Base-by-base conservation (phyloP, 2,888 invertebrate species). In the Drosophila borborema region DNA sequence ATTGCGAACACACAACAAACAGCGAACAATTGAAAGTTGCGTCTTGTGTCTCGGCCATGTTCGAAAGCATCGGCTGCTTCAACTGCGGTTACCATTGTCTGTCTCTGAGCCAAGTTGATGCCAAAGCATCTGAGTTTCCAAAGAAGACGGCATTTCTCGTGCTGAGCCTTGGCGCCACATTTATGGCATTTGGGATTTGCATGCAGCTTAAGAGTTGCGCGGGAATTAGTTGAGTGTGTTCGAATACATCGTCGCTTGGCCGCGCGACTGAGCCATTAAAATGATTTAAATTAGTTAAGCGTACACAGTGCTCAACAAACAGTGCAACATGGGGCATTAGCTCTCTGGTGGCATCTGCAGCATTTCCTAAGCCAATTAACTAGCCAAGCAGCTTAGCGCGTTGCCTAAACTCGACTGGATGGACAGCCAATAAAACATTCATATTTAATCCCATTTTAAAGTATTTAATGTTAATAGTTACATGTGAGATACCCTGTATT, bases 141-240 rank as follows among this genome's bases (percentile, higher is more conserved):
- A 14, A 9, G 10, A n/a, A 38, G 12, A 31, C 16, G 7, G 16
- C 40, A 3, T 38, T 16, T 3, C 14, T 10, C 6, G 16, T 12
- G 41, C 31, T 31, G 36, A 9, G 36, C 23, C 38, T 14, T 7
- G 67, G 69, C 80, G 72, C 65, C 74, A 67, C 84, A 85, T 86
- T 85, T 86, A 85, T 86, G 84, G 73, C 84, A 82, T 45, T 79
- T 78, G 86, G 86, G 84, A 84, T 85, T 86, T 72, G 72, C 64
- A 70, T 68, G 56, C 49, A 61, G 70, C 82, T 85, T 86, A 73
- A 74, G 72, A 73, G 51, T 71, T 74, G 63, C 61, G 63, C 70
- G 59, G 56, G 86, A 83, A 86, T 84, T 84, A 84, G 86, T 79
- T 79, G 65, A 67, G 28, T 28, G 28, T 28, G 54, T 76, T 66